Base-by-base conservation (phyloP, 2,797 vertebrate genomes). In the Amblyopsis hoosieri region DNA sequence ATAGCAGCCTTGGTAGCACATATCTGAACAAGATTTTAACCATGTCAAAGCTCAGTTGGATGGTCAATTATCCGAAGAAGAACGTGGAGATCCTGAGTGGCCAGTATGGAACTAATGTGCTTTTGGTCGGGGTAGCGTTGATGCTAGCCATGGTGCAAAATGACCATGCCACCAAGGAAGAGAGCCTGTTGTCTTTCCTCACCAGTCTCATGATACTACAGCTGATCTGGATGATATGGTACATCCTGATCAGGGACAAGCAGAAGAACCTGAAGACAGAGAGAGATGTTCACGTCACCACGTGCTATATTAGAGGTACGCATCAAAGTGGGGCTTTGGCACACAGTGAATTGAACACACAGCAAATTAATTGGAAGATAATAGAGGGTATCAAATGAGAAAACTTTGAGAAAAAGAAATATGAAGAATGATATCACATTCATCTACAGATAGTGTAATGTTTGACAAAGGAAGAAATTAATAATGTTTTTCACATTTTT, bases 161-260 rank as follows among this genome's bases (percentile, higher is more conserved):
- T 1, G 93, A 91, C 3, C 78, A 91, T 45, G 84, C 92, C 23
- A 90, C 96, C 76, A 85, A 89, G 57, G 93, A 95, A 80, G 89
- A 94, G 72, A 91, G 94, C 81, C 82, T 97, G 79, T 86, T 98
- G 61, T 87, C 94, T 64, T 94, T 95, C 54, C 89, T 97, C 72
- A 94, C 93, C 64, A 90, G 93, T 31, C 93, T 98, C 71, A 97
- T 98, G 95, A 86, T 94, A 57, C 87, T 98, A 57, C 97, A 99
- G 91, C 86, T 98, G 80, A 67, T 93, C 48, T 99, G 97, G 97
- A 98, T 98, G 97, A 80, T 96, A 78, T 98, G 96, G 95, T 97
- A 97, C 92, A 91, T 94, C 71, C 87, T 94, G 84, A 92, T 92
- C 79, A 93, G 94, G 80, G 84, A 90, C 74, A 90, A 89, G 13